Base-by-base conservation (phyloP, 2,113 vertebrate species). In the Vulpes lagopus region DNA sequence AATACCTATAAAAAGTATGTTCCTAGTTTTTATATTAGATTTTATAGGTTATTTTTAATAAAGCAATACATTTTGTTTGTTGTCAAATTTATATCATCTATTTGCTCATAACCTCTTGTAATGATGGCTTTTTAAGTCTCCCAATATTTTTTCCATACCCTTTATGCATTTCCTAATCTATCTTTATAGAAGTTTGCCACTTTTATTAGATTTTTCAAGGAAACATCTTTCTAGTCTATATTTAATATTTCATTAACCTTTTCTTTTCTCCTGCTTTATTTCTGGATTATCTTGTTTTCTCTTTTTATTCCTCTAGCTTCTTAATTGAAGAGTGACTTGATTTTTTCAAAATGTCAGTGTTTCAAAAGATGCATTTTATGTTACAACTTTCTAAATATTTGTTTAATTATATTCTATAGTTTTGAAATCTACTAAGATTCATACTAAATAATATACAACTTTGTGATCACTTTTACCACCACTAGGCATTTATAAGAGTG, bases 211-310 rank as follows among this genome's bases (percentile, higher is more conserved):
- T 92, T 65, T 89, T 69, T 32, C 43, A 43, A 80, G 14, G 17
- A 94, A 85, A 43, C 12, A 32, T 30, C 8, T 7, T 94, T 94
- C 59, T 71, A 65, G 27, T 67, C 2, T 84, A 35, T 5, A 57
- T 84, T 84, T 92, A 86, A 20, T 60, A 93, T 60, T 95, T 86
- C 12, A 67, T n/a, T 90, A 74, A 82, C 2, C 7, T 35, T 84
- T 96, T 79, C 7, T 43, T 76, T 64, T 27, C 23, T 62, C 19
- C 69, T 57, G 8, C 20, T 64, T 94, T 85, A 32, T 32, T 79
- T 80, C 9, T 86, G 20, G 8, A 59, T 88, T 87, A 5, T 80
- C 35, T 94, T 15, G 15, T 16, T 11, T 53, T 73, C 35, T 30
- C 35, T n/a, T 62, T 5, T 59, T 64, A 3, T 79, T 79, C 17